A percentile compares a stretch with the other conserved stretches of the same genome.
Evolutionary conservation across 35 echinoderm and acorn worm species (phyloP).

Genomic region (Ophiothrix spiculata): DNA sequence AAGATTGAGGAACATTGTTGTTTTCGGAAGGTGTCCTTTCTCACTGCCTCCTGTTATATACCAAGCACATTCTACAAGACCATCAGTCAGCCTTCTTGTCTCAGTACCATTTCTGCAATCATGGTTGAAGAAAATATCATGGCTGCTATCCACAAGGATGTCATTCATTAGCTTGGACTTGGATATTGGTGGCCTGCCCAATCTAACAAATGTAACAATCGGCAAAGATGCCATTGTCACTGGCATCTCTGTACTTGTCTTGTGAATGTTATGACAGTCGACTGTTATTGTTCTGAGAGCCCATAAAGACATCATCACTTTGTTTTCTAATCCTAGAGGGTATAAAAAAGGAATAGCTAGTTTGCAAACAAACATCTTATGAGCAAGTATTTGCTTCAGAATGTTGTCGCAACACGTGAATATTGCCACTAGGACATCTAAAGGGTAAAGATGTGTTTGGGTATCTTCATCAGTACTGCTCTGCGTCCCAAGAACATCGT

Average conservation of each 20-base stretch:
- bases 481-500: background rate
- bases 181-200: conserved; percentile 24
- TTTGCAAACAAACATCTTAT: conserved; percentile 32
- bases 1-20: conserved; percentile 28
- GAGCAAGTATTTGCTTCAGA: conserved; percentile 30
- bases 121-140: conserved; percentile 24
- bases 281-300: conserved; percentile 25
- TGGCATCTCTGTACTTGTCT: background rate
- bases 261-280: background rate
- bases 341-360: conserved; percentile 20
- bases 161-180: conserved; percentile 34
- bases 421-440: conserved; percentile 27
- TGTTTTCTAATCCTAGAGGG: conserved; percentile 14
- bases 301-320: conserved; percentile 25
- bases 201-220: conserved; percentile 16
- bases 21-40: background rate
- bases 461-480: conserved; percentile 7
- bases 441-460: background rate
- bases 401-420: conserved; percentile 29
- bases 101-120: conserved; percentile 25
- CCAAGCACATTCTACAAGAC: too few relatives aligned
- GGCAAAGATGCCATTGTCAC: conserved; percentile 5
- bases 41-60: background rate
- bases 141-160: background rate
- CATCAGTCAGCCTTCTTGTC: conserved; percentile 7